Evolutionary conservation across 2,888 invertebrate species (phyloP), one percentile per base, ranked within the genome.

Genomic region (Dermolepida albohirtum): DNA sequence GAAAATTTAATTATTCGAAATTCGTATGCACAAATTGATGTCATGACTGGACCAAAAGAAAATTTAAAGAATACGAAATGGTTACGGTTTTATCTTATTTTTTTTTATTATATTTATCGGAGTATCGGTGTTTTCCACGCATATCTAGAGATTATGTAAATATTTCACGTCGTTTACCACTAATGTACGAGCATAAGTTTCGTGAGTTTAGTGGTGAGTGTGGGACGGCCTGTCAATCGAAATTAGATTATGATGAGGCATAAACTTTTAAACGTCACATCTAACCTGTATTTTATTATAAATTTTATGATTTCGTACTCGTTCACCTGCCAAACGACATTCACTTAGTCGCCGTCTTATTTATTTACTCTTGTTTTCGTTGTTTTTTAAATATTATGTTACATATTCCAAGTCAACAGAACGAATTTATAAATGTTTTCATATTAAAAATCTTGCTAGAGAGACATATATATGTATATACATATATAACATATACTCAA

Each of bases 231-330:
- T 71, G 73, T 73, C 73, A 73, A 73, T 73, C 73, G 72, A 63
- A 69, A 72, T 72, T 72, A 72, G 72, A 72, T 70, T 70, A 71
- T 63, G 64, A 43, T 66, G 55, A 66, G 72, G 68, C 68, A 72
- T 66, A 69, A 59, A 64, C 70, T 70, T 70, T 70, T 71, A 71
- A 72, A 70, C 70, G 67, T 72, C 72, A 66, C 63, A 49, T 63
- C 68, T 68, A 68, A 54, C 70, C 47, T 66, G 67, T 40, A 68
- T 68, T 70, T 70, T 70, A 68, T 66, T 67, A 65, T 70, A 62
- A 51, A 66, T 59, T 66, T 66, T 57, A 57, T 66, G 66, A 43
- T 52, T 44, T 52, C 64, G 64, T 64, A 62, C 49, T 47, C 47
- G 59, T 29, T 47, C 59, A 62, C 59, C 59, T 49, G 47, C 59